A percentile compares a stretch with the other conserved stretches of the same genome.
Conservation (phyloP, 2,113 vertebrate species). For the Phrynosoma blainvillii region DNA sequence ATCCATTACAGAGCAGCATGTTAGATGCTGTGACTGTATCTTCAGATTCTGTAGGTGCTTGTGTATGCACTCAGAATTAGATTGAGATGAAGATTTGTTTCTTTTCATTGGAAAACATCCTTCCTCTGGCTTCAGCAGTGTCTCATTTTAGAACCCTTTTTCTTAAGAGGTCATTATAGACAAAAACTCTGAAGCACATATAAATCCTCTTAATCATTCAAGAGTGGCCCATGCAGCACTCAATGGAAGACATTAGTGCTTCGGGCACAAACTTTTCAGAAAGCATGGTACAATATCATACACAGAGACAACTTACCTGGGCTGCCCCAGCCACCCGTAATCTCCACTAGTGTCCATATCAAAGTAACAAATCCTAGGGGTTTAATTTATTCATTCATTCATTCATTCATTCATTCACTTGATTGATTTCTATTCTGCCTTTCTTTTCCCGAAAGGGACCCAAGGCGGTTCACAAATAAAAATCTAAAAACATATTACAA, state of each 20-base stretch:
- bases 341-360: not conserved
- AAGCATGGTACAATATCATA: accelerated
- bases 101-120: conserved; percentile 5
- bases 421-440: too few species aligned
- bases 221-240: not conserved
- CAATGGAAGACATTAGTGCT: not conserved
- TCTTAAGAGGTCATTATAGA: not conserved
- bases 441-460: too few species aligned
- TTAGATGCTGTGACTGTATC: not conserved
- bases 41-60: not conserved
- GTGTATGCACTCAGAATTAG: conserved; percentile 2
- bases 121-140: not conserved
- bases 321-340: not conserved
- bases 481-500: too few species aligned
- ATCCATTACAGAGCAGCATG: not conserved
- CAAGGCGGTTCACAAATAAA: too few species aligned
- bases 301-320: not conserved
- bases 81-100: conserved; percentile 7
- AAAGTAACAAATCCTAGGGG: not conserved
- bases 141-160: conserved; percentile 8
- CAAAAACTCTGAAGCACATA: not conserved
- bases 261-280: accelerated
- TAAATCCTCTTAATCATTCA: conserved; percentile 2
- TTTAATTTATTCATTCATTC: not conserved
- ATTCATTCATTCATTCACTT: too few species aligned